Conservation (phyloP, 2,888 invertebrate genomes). For the Piscicola geometra region DNA sequence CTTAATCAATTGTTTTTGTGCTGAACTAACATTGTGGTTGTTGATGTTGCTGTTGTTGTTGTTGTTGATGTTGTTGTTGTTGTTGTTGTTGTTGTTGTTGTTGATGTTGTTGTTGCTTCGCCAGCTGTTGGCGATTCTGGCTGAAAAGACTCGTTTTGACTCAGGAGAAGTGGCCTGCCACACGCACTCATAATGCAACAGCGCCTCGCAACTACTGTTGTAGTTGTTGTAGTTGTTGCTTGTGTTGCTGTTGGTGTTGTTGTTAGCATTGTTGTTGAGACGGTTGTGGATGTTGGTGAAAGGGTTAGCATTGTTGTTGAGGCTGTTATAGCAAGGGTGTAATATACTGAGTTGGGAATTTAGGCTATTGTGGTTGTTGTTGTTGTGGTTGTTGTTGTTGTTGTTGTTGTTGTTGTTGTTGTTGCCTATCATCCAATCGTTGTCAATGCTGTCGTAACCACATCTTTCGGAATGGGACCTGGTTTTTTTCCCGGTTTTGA, state of each 20-base stretch:
- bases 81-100: slow-evolving; percentile 14
- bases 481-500: too few species aligned
- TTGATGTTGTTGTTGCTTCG: slow-evolving; percentile 3
- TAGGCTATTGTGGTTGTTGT: too few species aligned
- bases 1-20: too few species aligned
- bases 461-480: too few species aligned
- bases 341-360: too few species aligned
- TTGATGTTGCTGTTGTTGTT: slow-evolving; percentile 18
- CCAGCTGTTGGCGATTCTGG: slow-evolving; percentile 20
- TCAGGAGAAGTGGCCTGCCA: slow-evolving; percentile 26
- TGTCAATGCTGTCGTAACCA: too few species aligned
- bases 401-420: too few species aligned
- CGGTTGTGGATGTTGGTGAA: background rate
- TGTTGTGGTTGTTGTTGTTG: too few species aligned
- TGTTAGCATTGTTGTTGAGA: slow-evolving; percentile 10
- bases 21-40: slow-evolving; percentile 4
- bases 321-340: background rate
- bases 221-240: slow-evolving; percentile 25
- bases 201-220: background rate
- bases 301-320: background rate
- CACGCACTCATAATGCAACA: slow-evolving; percentile 13
- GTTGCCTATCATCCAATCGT: too few species aligned
- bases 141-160: background rate
- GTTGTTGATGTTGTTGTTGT: slow-evolving; percentile 32
- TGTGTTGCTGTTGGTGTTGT: background rate